These are phyloP conservation scores for Scaptomyza caliginosa DNA, from an alignment of 2,888 invertebrate genomes.

Conservation along the genomic window DNA sequence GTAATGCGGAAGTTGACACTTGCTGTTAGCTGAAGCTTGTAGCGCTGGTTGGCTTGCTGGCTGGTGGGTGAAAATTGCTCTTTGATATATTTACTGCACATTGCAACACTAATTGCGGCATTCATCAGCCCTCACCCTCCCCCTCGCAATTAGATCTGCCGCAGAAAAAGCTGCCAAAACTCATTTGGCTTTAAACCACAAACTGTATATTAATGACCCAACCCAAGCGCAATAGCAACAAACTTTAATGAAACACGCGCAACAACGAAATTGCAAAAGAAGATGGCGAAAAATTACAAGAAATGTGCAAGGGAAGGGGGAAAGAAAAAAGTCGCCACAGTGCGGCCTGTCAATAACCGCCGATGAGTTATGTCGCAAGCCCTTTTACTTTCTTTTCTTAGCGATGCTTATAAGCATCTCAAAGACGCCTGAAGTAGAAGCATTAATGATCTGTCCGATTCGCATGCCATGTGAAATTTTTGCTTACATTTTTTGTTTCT, in stretches of 20 bases:
- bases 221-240: constrained; percentile 32
- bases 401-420: constrained; percentile 10
- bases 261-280: constrained; percentile 7
- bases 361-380: constrained; percentile 70
- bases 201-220: constrained; percentile 41
- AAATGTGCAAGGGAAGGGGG: background rate
- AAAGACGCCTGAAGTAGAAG: constrained; percentile 41
- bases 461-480: constrained; percentile 45
- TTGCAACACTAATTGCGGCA: constrained; percentile 60
- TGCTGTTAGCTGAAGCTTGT: constrained; percentile 45
- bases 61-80: constrained; percentile 68
- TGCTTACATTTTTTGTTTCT: constrained; percentile 6
- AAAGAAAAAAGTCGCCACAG: constrained; percentile 16
- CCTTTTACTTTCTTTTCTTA: constrained; percentile 74
- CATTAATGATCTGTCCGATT: constrained; percentile 34
- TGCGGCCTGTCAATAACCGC: constrained; percentile 62
- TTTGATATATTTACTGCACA: constrained; percentile 66
- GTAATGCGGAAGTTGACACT: constrained; percentile 79
- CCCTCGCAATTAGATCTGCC: constrained; percentile 35
- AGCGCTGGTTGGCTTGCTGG: constrained; percentile 20
- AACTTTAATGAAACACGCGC: constrained; percentile 19
- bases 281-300: constrained; percentile 8
- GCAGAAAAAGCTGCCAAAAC: constrained; percentile 32
- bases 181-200: constrained; percentile 34
- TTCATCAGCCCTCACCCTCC: constrained; percentile 36